Base-by-base conservation (phyloP, 2,888 invertebrate species). In the Seladonia tumulorum region DNA sequence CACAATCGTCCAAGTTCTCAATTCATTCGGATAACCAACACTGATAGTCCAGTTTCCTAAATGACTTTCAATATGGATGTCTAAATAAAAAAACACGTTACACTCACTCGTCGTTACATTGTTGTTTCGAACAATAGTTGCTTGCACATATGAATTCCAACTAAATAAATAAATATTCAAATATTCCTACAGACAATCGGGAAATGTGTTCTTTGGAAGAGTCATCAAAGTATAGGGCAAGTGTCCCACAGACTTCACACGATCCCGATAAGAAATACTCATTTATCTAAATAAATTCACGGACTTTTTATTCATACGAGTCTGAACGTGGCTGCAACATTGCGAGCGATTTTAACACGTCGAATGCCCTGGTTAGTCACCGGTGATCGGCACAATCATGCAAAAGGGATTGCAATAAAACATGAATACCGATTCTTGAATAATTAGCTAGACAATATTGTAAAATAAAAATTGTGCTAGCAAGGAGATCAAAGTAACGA, bases 11-110 rank as follows among this genome's bases (percentile, higher is more conserved):
- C 5, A 71, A 76, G 5, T 14, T 49, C 60, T 77, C n/a, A 66
- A n/a, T 66, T 85, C 75, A 85, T 79, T 85, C 85, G 79, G 76
- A 85, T 85, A 85, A 85, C 29, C 74, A 45, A 70, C 68, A 70
- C 39, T 42, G n/a, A 25, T 39, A 45, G 35, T 76, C 45, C 47
- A 49, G 66, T 42, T 39, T 22, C 22, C 18, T 45, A 66, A 45
- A 35, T 53, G 29, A 42, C 75, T 71, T 78, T 74, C 2, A 71
- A 78, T 63, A 47, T 83, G 14, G 5, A 60, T 22, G 74, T 60
- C 60, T 74, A 75, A 84, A 79, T 72, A 39, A 68, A 39, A 77
- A 39, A 49, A 35, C 39, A 47, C n/a, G 71, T 71, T 84, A 29
- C n/a, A 53, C 53, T 66, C 22, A 47, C 25, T 66, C 29, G 60